Conservation (phyloP, 2,888 invertebrate genomes). For the Pharmacophagus antenor region DNA sequence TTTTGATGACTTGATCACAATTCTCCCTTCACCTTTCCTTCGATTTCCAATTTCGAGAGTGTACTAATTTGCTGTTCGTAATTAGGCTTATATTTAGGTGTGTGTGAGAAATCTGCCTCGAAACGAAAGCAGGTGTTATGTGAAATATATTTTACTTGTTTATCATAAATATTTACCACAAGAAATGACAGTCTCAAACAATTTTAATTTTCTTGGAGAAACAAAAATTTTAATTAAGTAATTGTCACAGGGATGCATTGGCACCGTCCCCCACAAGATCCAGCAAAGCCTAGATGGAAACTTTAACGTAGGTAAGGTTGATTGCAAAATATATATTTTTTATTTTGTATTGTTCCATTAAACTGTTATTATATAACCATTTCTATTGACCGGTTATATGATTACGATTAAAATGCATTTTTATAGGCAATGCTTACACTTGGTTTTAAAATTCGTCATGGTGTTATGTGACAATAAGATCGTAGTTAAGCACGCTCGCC, state of each 20-base stretch:
- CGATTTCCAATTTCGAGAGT: neutral
- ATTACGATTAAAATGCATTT: too few species aligned
- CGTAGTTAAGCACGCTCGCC: too few species aligned
- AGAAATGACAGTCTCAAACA: too few species aligned
- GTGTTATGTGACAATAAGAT: too few species aligned
- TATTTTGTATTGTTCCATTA: neutral
- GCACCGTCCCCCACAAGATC: conserved; percentile 75
- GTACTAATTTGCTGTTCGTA: neutral
- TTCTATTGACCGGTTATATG: too few species aligned
- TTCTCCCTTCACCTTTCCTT: conserved; percentile 27
- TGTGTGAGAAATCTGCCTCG: neutral
- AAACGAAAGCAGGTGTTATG: too few species aligned
- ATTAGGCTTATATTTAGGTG: neutral
- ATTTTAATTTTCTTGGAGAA: neutral
- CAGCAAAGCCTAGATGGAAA: conserved; percentile 63
- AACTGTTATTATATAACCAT: too few species aligned
- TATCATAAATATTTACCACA: neutral
- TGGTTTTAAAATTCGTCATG: too few species aligned
- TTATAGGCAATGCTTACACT: too few species aligned
- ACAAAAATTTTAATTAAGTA: conserved; percentile 18
- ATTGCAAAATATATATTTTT: neutral
- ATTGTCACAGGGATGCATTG: conserved; percentile 70
- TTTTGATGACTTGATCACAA: conserved; percentile 41
- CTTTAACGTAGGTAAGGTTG: conserved; percentile 23
- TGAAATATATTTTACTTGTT: too few species aligned